These are phyloP conservation scores for Leucophenga maculata DNA, from an alignment of 2,888 invertebrate species.

Conservation along the genomic window DNA sequence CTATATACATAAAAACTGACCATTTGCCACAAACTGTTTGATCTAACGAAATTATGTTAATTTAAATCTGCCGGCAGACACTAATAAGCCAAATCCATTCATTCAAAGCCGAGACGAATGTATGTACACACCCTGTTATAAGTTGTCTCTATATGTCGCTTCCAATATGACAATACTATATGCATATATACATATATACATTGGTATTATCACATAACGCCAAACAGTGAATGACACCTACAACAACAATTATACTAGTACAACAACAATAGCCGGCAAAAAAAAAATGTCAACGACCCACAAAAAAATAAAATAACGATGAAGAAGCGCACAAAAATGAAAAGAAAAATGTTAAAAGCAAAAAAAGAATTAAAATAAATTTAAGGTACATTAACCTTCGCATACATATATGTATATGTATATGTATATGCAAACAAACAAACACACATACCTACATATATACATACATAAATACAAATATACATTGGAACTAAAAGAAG, in stretches of 20 bases:
- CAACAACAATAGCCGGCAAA: slow-evolving; percentile 31
- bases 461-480: neutral
- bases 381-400: slow-evolving; percentile 51
- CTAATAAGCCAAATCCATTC: too few relatives aligned
- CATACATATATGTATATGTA: slow-evolving; percentile 12
- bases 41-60: too few relatives aligned
- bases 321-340: slow-evolving; percentile 11
- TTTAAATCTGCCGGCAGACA: too few relatives aligned
- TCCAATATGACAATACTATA: neutral
- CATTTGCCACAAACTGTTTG: too few relatives aligned
- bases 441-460: neutral
- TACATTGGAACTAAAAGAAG: neutral
- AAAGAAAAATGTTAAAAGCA: slow-evolving; percentile 45
- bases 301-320: slow-evolving; percentile 22
- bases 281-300: slow-evolving; percentile 64
- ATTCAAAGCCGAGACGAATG: too few relatives aligned
- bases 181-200: neutral
- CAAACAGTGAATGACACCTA: slow-evolving; percentile 46
- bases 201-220: slow-evolving; percentile 46
- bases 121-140: too few relatives aligned
- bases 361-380: slow-evolving; percentile 57
- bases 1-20: too few relatives aligned
- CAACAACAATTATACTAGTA: slow-evolving; percentile 28
- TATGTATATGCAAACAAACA: neutral
- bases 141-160: too few relatives aligned